Conservation (phyloP, 1,140 invertebrate species). For the Meteorus sp. region DNA sequence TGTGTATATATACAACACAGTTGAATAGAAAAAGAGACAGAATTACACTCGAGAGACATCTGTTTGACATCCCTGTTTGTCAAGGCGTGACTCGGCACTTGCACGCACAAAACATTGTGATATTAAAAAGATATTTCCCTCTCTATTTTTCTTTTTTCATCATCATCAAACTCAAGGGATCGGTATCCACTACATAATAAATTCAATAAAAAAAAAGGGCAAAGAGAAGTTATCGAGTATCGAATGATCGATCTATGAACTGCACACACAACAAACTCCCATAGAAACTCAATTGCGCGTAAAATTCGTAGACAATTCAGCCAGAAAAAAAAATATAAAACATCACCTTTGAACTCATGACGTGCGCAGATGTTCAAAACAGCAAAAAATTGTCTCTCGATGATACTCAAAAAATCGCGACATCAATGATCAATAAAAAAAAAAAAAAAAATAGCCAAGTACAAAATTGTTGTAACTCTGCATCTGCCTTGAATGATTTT, state of each 20-base stretch:
- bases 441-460: too few species aligned
- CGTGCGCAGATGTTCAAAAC: background rate
- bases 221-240: slow-evolving; percentile 36
- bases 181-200: too few species aligned
- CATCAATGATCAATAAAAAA: too few species aligned
- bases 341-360: background rate
- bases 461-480: too few species aligned
- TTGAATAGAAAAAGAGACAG: too few species aligned
- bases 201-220: slow-evolving; percentile 30
- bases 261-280: slow-evolving; percentile 19
- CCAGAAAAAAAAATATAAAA: background rate
- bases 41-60: slow-evolving; percentile 53
- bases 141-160: slow-evolving; percentile 3
- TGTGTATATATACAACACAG: too few species aligned
- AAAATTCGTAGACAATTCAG: slow-evolving; percentile 55
- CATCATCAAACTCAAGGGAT: background rate
- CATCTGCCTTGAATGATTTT: too few species aligned
- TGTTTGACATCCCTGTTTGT: slow-evolving; percentile 61
- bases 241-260: slow-evolving; percentile 55
- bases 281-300: slow-evolving; percentile 56
- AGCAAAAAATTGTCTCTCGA: too few species aligned
- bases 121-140: background rate
- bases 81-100: slow-evolving; percentile 62
- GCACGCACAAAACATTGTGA: slow-evolving; percentile 30
- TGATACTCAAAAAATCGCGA: too few species aligned